Percentiles rank a stretch among this genome's conserved stretches.
phyloP scores from a whole-genome alignment of 2,113 vertebrate species.

The Scortum barcoo region DNA sequence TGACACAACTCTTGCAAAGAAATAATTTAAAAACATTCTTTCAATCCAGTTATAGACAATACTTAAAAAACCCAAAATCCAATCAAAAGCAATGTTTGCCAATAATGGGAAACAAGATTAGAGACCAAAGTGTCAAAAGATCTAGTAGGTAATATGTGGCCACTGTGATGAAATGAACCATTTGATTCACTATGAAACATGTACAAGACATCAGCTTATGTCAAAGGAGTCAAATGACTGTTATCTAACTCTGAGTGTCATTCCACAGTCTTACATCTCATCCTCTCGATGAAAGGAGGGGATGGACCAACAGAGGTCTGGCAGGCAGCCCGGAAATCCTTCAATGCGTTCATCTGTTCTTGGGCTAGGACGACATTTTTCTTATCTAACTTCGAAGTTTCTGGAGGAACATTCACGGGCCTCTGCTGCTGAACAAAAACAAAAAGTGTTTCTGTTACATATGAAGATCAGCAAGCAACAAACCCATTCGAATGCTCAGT shows the following conservation, averaged over 20 bases:
- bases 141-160: neutral
- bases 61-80: neutral
- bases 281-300: slow-evolving; percentile 82
- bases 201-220: slow-evolving; percentile 20
- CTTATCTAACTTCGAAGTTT: slow-evolving; percentile 45
- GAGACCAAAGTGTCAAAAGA: neutral
- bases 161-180: slow-evolving; percentile 8
- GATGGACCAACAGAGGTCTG: slow-evolving; percentile 50
- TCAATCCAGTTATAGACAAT: neutral
- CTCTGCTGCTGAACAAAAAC: slow-evolving; percentile 36
- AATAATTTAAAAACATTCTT: neutral
- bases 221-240: slow-evolving; percentile 40
- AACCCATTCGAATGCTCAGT: neutral
- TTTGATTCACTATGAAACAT: slow-evolving; percentile 29
- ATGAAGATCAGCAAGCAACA: neutral
- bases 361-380: slow-evolving; percentile 30
- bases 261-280: slow-evolving; percentile 88
- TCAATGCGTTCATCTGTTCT: slow-evolving; percentile 53
- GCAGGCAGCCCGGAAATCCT: slow-evolving; percentile 60
- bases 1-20: too few relatives aligned
- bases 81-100: neutral
- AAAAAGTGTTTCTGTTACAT: slow-evolving; percentile 3
- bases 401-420: slow-evolving; percentile 15
- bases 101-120: neutral
- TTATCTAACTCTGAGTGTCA: slow-evolving; percentile 42